phyloP scores from a whole-genome alignment of 2,113 vertebrate species.

The Holacanthus passer region DNA sequence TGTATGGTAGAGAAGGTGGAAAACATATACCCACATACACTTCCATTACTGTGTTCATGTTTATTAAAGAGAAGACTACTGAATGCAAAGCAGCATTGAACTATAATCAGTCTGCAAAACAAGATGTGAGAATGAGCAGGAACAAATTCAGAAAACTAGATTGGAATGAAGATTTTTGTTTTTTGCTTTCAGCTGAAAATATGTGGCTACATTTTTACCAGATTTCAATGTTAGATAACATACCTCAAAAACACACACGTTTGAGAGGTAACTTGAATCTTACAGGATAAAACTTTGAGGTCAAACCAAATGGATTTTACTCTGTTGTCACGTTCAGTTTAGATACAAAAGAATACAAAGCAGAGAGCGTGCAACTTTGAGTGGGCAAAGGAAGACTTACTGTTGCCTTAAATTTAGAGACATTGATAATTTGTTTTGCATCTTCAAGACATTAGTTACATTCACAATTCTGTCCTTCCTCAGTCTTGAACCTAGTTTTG shows the following conservation, averaged over 20 bases:
- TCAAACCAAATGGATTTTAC: slow-evolving; percentile 6
- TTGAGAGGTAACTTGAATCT: not conserved
- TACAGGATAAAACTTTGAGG: not conserved
- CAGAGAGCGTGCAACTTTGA: not conserved
- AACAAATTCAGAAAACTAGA: not conserved
- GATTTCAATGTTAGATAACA: not conserved
- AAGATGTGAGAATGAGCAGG: not conserved
- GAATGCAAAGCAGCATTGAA: not conserved
- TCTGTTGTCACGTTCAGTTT: not conserved
- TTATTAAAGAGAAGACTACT: too few species aligned
- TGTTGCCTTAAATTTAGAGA: not conserved
- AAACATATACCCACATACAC: not conserved
- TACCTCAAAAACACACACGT: not conserved
- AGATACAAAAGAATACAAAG: not conserved
- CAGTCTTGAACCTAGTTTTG: not conserved
- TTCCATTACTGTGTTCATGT: not conserved
- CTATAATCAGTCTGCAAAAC: not conserved
- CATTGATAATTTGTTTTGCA: not conserved
- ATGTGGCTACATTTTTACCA: not conserved
- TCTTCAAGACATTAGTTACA: not conserved
- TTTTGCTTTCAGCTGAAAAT: not conserved
- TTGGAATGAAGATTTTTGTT: not conserved
- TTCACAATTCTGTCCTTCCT: not conserved
- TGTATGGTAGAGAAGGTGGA: not conserved
- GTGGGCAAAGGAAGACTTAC: not conserved